These are phyloP conservation scores for Xestoiulus laeticollis DNA, from an alignment of 2,888 invertebrate genomes.

Conservation along the genomic window DNA sequence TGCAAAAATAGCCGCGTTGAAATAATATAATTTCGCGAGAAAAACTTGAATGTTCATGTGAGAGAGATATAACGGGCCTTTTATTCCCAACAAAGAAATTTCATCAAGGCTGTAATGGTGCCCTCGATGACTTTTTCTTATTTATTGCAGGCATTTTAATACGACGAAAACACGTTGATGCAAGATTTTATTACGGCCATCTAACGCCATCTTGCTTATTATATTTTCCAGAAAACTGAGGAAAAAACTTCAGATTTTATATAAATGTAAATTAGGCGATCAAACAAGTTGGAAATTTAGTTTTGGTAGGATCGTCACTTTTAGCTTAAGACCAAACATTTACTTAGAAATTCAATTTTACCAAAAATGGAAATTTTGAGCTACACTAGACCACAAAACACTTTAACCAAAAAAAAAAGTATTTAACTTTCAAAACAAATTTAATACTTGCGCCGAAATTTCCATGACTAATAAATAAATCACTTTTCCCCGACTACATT, in stretches of 20 bases:
- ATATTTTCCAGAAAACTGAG: neutral
- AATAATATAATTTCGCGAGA: constrained; percentile 31
- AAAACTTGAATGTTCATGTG: neutral
- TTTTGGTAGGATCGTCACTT: neutral
- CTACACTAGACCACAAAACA: too few relatives aligned
- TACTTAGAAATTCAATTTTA: too few relatives aligned
- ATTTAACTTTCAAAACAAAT: too few relatives aligned
- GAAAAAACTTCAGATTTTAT: neutral
- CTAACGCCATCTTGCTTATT: neutral
- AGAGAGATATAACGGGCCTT: neutral
- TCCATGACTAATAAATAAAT: too few relatives aligned
- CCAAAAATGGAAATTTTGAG: too few relatives aligned
- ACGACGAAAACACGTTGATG: neutral
- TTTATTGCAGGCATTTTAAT: neutral
- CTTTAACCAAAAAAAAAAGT: too few relatives aligned
- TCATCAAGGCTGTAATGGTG: constrained; percentile 22
- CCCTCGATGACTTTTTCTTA: constrained; percentile 17
- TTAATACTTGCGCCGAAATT: too few relatives aligned
- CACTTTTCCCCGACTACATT: too few relatives aligned
- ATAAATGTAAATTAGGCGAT: neutral
- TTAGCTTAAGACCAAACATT: neutral
- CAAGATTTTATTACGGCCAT: neutral
- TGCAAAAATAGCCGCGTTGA: constrained; percentile 19
- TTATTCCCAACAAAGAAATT: constrained; percentile 36
- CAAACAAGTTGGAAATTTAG: neutral